A percentile compares a stretch with the other conserved stretches of the same genome.
Conservation (phyloP, 1,140 invertebrate species). For the Grapholita molesta region DNA sequence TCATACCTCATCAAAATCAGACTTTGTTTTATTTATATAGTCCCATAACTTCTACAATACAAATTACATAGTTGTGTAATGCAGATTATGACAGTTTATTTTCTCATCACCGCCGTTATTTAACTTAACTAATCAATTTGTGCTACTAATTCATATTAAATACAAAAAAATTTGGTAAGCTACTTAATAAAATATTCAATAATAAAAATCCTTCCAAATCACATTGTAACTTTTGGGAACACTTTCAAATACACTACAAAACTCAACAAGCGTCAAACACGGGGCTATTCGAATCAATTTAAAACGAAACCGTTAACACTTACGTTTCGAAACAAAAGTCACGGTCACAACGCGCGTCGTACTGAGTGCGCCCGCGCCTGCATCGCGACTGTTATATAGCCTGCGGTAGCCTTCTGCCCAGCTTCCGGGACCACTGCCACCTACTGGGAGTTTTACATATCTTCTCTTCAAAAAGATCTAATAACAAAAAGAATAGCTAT, state of each 20-base stretch:
- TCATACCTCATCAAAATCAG: too few species aligned
- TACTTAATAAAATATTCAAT: too few species aligned
- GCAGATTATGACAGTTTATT: too few species aligned
- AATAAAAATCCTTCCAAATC: background rate
- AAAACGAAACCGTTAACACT: constrained; percentile 23
- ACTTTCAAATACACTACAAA: background rate
- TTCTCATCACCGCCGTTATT: too few species aligned
- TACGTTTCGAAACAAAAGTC: constrained; percentile 35
- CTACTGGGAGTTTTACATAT: constrained; percentile 18
- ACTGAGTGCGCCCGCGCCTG: constrained; percentile 41
- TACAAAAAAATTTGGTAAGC: too few species aligned
- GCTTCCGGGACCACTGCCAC: constrained; percentile 32
- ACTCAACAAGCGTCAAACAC: background rate
- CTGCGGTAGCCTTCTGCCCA: constrained; percentile 41
- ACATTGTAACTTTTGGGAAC: background rate
- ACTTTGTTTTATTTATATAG: too few species aligned
- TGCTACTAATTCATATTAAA: too few species aligned
- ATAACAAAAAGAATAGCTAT: background rate
- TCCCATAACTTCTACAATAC: too few species aligned
- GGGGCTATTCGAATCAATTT: background rate
- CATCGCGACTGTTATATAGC: constrained; percentile 39
- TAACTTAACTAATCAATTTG: too few species aligned
- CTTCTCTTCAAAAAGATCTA: background rate
- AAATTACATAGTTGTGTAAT: too few species aligned
- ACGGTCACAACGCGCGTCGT: constrained; percentile 34